Evolutionary conservation across 2,888 invertebrate species (phyloP), one percentile per base, ranked within the genome.

Genomic region (Drosophila infuscata): DNA sequence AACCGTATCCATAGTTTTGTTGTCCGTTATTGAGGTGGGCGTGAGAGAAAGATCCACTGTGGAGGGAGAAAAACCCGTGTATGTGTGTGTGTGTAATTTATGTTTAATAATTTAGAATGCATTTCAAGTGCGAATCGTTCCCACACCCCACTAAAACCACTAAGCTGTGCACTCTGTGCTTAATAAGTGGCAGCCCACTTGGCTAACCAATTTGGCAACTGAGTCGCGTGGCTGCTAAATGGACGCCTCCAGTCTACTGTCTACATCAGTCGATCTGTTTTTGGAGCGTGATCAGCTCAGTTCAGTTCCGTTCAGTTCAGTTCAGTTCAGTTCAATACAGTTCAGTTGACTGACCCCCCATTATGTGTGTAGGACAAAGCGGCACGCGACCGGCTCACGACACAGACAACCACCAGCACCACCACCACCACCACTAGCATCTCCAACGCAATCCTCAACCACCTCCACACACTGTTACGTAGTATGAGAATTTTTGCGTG

Each of bases 121-220:
- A 77, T 56, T 74, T 79, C 74, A 72, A 69, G 73, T 70, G 75
- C 73, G 61, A 77, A 54, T 33, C 51, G 68, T 88, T 85, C 85
- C 70, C 85, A 85, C 84, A 85, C 89, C 86, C 81, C 80, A 29
- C 41, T 17, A 70, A 66, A 71, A 58, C 69, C 62, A 69, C 69
- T 82, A 69, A 79, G 64, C 61, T 51, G 46, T 51, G 74, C 58
- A 38, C 36, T 41, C 4, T 49, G 67, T 64, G 53, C 69, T 68
- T 63, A 63, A 69, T 66, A 82, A 79, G 66, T 85, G 76, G 83
- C 88, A 84, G 15, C 90, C 90, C 90, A 90, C 83, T 88, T 85
- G 88, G 68, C 74, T 48, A 71, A 73, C 83, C 71, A 74, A 90
- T 79, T 89, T 87, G 83, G 89, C 88, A 76, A 83, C 48, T 59